Base-by-base conservation (phyloP, 2,797 vertebrate species). In the Neostethus bicornis region DNA sequence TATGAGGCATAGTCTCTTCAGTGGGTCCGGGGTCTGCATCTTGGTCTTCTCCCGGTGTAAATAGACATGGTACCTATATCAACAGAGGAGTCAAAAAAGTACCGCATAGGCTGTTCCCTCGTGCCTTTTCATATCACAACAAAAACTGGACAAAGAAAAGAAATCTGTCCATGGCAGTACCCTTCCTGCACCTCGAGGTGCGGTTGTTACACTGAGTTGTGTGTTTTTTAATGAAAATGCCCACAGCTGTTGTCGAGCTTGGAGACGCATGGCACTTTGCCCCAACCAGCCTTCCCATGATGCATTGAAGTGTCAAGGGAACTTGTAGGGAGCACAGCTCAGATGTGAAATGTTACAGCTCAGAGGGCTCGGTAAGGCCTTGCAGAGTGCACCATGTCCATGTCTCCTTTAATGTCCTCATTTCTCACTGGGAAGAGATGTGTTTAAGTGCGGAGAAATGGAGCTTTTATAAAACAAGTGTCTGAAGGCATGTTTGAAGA, bases 171-270 rank as follows among this genome's bases (percentile, higher is more conserved):
- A 31, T 37, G 58, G 57, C 70, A 51, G 65, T 11, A 31, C 35
- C 19, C 26, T 26, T 13, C 37, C 7, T 12, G 1, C 2, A n/a
- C 72, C 65, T 57, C 20, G 25, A 83, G 79, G 77, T 70, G 70
- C 63, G 14, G 58, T 65, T 67, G 61, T 79, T 75, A 66, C 79
- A 77, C 44, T 79, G 83, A 85, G 59, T 72, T 73, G 68, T 81
- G 73, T 66, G 59, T 24, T 80, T 89, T 75, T 74, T 88, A 85
- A 90, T 87, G 74, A 83, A 89, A 89, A 73, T 7, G 76, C 81
- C 81, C 14, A 4, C 23, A 86, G 87, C 85, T 77, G 76, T 80
- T 86, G 87, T 90, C 87, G 84, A 74, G 63, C 80, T 84, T 69
- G 47, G 44, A 79, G 81, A 88, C 69, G 62, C 81, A 84, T 80